A percentile compares a stretch with the other conserved stretches of the same genome.
Conservation (phyloP, 2,113 vertebrate species). For the Dicentrarchus labrax region DNA sequence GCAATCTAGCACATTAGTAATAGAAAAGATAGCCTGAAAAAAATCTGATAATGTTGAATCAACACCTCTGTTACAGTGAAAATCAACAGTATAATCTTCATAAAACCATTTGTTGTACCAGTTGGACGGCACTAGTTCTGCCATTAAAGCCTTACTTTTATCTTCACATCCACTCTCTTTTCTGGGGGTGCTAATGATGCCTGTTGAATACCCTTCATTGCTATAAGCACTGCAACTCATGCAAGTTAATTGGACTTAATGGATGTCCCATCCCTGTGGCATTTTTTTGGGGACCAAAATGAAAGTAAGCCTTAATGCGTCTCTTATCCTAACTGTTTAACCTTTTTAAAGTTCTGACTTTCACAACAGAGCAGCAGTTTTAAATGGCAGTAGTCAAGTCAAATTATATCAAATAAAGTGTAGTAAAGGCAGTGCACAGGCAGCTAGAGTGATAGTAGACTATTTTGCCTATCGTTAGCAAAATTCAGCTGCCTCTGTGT, state of each 20-base stretch:
- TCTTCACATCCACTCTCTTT: neutral
- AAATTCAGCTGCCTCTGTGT: neutral
- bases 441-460: neutral
- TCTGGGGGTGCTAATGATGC: neutral
- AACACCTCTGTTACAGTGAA: neutral
- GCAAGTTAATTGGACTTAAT: neutral
- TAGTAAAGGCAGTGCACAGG: neutral
- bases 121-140: too few species aligned
- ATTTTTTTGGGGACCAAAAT: neutral
- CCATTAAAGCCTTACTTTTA: neutral
- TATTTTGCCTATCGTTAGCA: neutral
- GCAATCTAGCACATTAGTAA: neutral
- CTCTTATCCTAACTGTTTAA: neutral
- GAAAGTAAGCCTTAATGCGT: neutral
- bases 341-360: neutral
- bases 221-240: neutral
- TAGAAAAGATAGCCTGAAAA: neutral
- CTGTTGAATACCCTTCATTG: neutral
- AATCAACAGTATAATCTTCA: neutral
- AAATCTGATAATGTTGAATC: neutral
- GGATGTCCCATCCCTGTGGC: neutral
- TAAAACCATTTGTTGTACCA: neutral
- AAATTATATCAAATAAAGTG: neutral
- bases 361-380: neutral
- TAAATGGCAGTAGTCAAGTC: neutral